These are phyloP conservation scores for Amiota mariae DNA, from an alignment of 2,888 invertebrate genomes.

Conservation along the genomic window DNA sequence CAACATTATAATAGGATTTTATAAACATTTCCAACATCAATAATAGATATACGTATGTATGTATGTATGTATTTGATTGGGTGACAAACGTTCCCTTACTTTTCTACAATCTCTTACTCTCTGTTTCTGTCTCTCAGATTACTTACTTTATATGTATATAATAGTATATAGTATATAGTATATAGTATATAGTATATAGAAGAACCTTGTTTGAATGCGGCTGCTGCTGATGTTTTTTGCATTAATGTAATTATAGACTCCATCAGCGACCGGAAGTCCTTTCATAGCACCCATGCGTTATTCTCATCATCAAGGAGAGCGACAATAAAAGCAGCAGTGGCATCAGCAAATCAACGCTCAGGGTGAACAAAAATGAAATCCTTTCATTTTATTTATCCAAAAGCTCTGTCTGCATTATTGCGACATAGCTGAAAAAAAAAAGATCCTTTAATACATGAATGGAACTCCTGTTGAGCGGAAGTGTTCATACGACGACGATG, in stretches of 20 bases:
- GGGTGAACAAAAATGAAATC: slow-evolving; percentile 48
- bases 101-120: slow-evolving; percentile 14
- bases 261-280: slow-evolving; percentile 61
- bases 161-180: too few relatives aligned
- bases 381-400: slow-evolving; percentile 23
- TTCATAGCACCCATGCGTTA: slow-evolving; percentile 59
- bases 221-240: slow-evolving; percentile 23
- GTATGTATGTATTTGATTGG: too few relatives aligned
- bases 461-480: slow-evolving; percentile 52
- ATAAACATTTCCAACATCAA: too few relatives aligned
- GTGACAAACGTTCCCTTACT: too few relatives aligned
- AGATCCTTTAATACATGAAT: neutral
- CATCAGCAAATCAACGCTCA: slow-evolving; percentile 37
- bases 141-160: too few relatives aligned
- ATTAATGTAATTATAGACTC: slow-evolving; percentile 64
- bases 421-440: too few relatives aligned
- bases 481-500: slow-evolving; percentile 42
- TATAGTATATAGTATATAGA: too few relatives aligned
- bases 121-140: too few relatives aligned
- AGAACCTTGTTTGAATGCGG: too few relatives aligned
- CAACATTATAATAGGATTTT: too few relatives aligned
- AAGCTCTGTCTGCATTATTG: too few relatives aligned
- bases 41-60: too few relatives aligned
- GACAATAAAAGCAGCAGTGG: slow-evolving; percentile 19
- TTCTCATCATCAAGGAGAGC: neutral